Evolutionary conservation across 1,140 invertebrate genomes (phyloP).

Genomic region (Lordiphosa stackelbergi): DNA sequence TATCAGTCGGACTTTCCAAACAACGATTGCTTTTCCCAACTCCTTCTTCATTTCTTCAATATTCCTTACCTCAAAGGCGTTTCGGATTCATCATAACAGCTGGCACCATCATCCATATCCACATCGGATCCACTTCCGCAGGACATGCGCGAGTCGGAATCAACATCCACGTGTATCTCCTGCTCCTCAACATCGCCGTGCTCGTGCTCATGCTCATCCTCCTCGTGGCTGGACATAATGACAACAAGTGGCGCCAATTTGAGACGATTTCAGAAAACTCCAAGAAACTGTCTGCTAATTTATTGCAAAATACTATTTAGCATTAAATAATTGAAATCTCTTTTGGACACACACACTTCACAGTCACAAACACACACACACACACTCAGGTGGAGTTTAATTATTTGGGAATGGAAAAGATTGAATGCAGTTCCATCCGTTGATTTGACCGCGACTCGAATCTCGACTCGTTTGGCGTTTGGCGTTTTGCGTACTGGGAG

Average conservation of each 20-base stretch:
- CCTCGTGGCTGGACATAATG: conserved; percentile 76
- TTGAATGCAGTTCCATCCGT: neutral
- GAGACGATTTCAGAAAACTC: conserved; percentile 4
- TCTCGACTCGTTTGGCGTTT: conserved; percentile 33
- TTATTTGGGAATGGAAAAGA: conserved; percentile 25
- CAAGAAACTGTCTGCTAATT: conserved; percentile 2
- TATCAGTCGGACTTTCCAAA: too few species aligned
- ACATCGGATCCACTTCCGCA: conserved; percentile 78
- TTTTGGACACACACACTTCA: too few species aligned
- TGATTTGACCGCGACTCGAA: conserved; percentile 28
- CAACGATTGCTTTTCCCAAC: too few species aligned
- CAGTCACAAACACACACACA: conserved; percentile 7
- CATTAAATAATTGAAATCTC: too few species aligned
- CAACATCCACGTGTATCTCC: conserved; percentile 80
- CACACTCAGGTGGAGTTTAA: conserved; percentile 38
- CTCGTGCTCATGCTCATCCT: conserved; percentile 72
- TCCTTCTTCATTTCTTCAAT: neutral
- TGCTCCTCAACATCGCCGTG: conserved; percentile 79
- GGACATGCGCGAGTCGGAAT: conserved; percentile 81
- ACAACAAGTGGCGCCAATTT: conserved; percentile 62
- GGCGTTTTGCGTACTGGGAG: conserved; percentile 42
- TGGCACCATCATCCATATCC: conserved; percentile 76
- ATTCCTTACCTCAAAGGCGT: conserved; percentile 68
- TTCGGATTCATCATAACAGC: conserved; percentile 76
- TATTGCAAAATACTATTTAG: conserved; percentile 15